Evolutionary conservation across 2,797 vertebrate species (phyloP).

Genomic region (Cossypha niveicapilla): DNA sequence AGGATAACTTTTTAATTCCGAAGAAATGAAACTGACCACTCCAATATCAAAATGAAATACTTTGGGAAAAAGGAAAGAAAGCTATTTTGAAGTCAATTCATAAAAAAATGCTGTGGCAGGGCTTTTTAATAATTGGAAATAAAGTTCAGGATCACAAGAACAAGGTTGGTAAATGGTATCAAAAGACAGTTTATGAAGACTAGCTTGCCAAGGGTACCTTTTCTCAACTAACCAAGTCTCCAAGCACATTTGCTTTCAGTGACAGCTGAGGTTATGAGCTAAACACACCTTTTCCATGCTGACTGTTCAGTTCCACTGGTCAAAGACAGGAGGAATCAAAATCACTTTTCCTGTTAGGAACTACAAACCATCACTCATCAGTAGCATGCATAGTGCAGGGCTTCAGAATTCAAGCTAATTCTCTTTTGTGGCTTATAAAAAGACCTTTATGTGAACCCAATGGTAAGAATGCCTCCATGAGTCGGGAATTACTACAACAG

Average conservation of each 20-base stretch:
- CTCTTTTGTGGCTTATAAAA: not conserved
- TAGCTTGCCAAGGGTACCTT: not conserved
- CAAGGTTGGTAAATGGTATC: not conserved
- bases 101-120: accelerated
- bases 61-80: accelerated
- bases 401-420: not conserved
- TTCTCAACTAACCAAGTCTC: not conserved
- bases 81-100: not conserved
- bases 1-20: not conserved
- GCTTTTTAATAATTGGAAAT: not conserved
- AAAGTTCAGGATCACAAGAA: not conserved
- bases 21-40: not conserved
- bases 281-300: not conserved
- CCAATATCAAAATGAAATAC: not conserved
- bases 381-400: not conserved
- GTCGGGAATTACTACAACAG: not conserved
- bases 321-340: not conserved
- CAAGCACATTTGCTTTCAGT: not conserved
- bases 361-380: not conserved
- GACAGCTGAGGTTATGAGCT: not conserved
- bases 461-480: not conserved
- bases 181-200: not conserved
- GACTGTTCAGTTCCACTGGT: not conserved
- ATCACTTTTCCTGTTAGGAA: not conserved
- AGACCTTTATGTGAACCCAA: not conserved